Evolutionary conservation across 2,113 vertebrate species (phyloP).

Genomic region (Pardalotus punctatus): DNA sequence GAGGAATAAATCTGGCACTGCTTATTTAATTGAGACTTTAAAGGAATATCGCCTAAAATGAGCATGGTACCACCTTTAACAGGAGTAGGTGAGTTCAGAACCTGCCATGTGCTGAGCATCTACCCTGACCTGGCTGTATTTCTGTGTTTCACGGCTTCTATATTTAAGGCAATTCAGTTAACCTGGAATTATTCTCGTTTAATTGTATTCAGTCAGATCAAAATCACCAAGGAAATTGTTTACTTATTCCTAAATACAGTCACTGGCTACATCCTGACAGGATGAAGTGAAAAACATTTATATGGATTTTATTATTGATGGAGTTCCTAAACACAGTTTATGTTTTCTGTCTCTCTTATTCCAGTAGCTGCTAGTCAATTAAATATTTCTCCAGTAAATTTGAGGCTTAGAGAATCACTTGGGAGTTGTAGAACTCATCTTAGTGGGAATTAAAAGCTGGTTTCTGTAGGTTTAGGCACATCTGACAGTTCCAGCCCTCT

Average conservation of each 20-base stretch:
- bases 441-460: not conserved
- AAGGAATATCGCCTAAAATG: not conserved
- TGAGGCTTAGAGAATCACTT: not conserved
- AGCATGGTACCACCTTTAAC: not conserved
- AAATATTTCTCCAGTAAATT: constrained; percentile 21
- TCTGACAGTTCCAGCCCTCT: not conserved
- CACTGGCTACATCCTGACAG: not conserved
- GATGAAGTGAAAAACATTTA: not conserved
- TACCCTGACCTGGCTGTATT: not conserved
- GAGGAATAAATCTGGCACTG: not conserved
- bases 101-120: not conserved
- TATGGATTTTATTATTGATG: constrained; percentile 40
- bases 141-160: not conserved
- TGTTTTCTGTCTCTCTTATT: not conserved
- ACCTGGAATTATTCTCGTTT: not conserved
- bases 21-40: not conserved
- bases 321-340: not conserved
- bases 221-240: not conserved
- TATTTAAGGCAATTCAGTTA: not conserved
- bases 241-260: not conserved
- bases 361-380: constrained; percentile 37
- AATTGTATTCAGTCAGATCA: not conserved
- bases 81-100: not conserved
- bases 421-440: not conserved
- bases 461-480: not conserved